Evolutionary conservation across 2,113 vertebrate species (phyloP).

Genomic region (rabbit (Oryctolagus cuniculus)): mOryCun1.1 NC_091444.1:29306001-29306500

Average conservation of each 20-base stretch:
- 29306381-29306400: neutral
- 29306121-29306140: no score
- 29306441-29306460: accelerated
- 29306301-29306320: accelerated
- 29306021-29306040: no score
- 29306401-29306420: neutral
- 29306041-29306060: no score
- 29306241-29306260: neutral
- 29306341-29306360: neutral
- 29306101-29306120: no score
- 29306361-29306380: neutral
- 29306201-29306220: neutral
- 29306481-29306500: neutral
- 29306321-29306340: accelerated
- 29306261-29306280: neutral
- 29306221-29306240: neutral
- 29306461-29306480: neutral
- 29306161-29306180: neutral
- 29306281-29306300: neutral
- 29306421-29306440: neutral
- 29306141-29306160: no score
- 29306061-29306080: no score
- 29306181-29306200: neutral
- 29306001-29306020: no score
- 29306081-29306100: no score